Base-by-base conservation (phyloP, 2,797 vertebrate genomes). In the Bucorvus abyssinicus region DNA sequence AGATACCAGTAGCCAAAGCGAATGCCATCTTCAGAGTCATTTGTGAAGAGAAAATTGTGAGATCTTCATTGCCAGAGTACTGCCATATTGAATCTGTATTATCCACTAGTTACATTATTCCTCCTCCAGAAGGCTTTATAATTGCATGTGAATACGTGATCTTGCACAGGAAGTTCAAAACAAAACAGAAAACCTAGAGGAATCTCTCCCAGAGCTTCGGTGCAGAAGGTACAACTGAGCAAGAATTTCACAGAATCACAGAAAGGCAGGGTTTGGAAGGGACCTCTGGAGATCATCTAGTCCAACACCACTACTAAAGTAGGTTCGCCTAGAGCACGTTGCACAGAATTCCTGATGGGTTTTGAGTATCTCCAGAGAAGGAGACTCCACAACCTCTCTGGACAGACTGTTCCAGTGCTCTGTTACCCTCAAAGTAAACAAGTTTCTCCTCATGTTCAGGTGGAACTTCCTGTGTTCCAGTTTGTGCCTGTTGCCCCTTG, bases 151-250 rank as follows among this genome's bases (percentile, higher is more conserved):
- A 83, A 36, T 77, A 87, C n/a, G 12, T 42, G 49, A 47, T 76
- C 32, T 34, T 74, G 38, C 20, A 60, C 26, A 83, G 70, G 87
- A 95, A 77, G 40, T 90, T 94, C 44, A 73, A 95, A 93, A 84
- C 64, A 91, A 79, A 92, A 27, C 67, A 83, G 61, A 90, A 90
- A 88, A 45, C 40, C n/a, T 65, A n/a, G 49, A 65, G 59, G 84
- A 90, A 86, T 89, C 61, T 61, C 61, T 73, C 70, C 52, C 1
- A 22, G 89, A 93, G 78, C 49, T 89, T 92, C 60, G 24, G 71
- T 94, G 76, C 56, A 84, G 63, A 81, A 80, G 77, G 49, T 34
- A 42, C 69, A 87, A 70, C 36, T 9, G 34, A 94, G 68, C 68
- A 90, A 38, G 26, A 87, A 84, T 91, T 93, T 95, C 3, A 49